Evolutionary conservation across 2,797 vertebrate genomes (phyloP).

Genomic region (Pipistrellus kuhlii): DNA sequence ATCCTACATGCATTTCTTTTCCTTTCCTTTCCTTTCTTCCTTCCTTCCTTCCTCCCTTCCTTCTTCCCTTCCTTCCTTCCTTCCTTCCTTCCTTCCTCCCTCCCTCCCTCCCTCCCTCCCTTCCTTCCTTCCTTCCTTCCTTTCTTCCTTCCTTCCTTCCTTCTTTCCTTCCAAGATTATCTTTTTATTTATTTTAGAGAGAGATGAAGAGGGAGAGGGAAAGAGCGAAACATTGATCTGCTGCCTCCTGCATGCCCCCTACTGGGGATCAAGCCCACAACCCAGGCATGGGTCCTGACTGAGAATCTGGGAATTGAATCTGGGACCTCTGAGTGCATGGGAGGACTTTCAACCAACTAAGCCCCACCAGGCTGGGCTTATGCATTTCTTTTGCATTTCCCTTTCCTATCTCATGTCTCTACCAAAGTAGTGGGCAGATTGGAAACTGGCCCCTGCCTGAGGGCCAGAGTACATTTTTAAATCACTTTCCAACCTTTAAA

Average conservation of each 20-base stretch:
- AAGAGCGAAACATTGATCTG: not conserved
- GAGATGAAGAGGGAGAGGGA: not conserved
- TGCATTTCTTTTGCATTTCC: not conserved
- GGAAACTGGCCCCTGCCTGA: not conserved
- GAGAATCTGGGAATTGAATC: not conserved
- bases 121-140: not conserved
- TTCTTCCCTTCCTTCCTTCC: no score
- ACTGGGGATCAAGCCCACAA: not conserved
- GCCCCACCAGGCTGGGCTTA: not conserved
- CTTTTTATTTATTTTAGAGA: not conserved
- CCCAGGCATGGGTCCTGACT: not conserved
- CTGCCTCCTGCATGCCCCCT: not conserved
- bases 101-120: no score
- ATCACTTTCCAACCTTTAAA: slow-evolving; percentile 40
- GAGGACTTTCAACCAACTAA: not conserved
- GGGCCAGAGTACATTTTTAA: not conserved
- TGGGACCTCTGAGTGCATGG: not conserved
- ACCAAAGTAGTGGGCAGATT: not conserved
- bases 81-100: no score
- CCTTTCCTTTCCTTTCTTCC: no score
- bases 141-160: no score
- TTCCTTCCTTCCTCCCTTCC: not conserved
- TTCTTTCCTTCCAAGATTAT: not conserved
- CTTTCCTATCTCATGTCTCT: not conserved
- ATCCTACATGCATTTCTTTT: not conserved